phyloP scores from a whole-genome alignment of 2,888 invertebrate genomes.

The Carcina quercana region DNA sequence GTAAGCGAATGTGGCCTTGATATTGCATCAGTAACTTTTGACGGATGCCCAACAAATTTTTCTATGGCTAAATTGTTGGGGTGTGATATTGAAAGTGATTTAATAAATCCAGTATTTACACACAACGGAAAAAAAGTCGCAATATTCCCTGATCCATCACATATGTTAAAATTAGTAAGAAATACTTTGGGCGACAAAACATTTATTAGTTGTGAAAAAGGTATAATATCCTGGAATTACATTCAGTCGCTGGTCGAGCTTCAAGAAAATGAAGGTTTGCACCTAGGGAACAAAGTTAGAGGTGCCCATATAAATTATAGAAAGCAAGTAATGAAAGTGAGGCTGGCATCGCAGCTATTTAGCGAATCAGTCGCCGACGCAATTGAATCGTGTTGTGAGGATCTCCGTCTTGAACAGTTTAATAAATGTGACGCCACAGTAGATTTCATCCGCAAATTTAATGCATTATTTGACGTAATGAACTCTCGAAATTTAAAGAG shows the following conservation, averaged over 20 bases:
- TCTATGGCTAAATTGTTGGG: conserved; percentile 5
- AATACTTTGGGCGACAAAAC: conserved; percentile 4
- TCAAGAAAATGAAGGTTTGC: conserved; percentile 8
- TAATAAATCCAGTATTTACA: conserved; percentile 5
- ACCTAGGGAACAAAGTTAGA: conserved; percentile 5
- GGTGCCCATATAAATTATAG: conserved; percentile 1
- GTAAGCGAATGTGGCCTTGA: conserved; percentile 5
- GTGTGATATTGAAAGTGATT: conserved; percentile 2
- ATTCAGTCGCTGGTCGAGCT: conserved; percentile 1
- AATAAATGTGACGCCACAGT: conserved; percentile 5
- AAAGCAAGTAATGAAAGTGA: conserved; percentile 8
- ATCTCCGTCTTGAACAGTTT: conserved; percentile 9
- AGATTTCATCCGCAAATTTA: conserved; percentile 12
- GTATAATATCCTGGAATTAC: conserved; percentile 1
- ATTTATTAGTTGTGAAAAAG: neutral
- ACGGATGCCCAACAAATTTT: conserved; percentile 5
- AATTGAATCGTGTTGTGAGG: conserved; percentile 7
- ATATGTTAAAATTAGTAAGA: conserved; percentile 7
- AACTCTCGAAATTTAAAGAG: conserved; percentile 4
- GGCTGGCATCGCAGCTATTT: conserved; percentile 4
- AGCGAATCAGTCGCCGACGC: conserved; percentile 12
- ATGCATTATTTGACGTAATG: conserved; percentile 15
- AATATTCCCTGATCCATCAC: conserved; percentile 6
- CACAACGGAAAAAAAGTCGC: conserved; percentile 1
- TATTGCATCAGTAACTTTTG: conserved; percentile 4